Percentiles rank a stretch among this genome's conserved stretches.
Evolutionary conservation across 1,140 invertebrate genomes (phyloP).

Genomic region (Leptinotarsa undecemlineata): DNA sequence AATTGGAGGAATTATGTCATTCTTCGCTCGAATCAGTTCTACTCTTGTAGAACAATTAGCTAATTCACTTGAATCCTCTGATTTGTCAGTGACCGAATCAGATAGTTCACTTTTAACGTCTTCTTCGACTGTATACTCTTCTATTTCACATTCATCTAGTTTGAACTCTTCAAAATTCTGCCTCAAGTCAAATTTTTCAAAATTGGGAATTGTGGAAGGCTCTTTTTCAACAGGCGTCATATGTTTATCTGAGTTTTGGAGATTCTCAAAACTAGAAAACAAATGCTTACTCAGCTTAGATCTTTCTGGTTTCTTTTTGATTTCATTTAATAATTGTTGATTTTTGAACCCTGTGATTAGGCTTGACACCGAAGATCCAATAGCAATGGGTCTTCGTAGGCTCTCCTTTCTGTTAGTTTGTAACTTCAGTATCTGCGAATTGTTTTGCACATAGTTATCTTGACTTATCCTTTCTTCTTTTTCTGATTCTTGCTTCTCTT

Average conservation of each 20-base stretch:
- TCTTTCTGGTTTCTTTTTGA: slow-evolving; percentile 44
- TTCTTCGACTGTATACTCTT: slow-evolving; percentile 49
- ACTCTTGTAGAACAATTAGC: slow-evolving; percentile 34
- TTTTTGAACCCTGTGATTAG: slow-evolving; percentile 65
- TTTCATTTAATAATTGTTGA: slow-evolving; percentile 50
- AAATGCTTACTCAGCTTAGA: slow-evolving; percentile 38
- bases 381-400: slow-evolving; percentile 49
- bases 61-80: slow-evolving; percentile 6
- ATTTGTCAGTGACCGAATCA: slow-evolving; percentile 13
- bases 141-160: slow-evolving; percentile 74
- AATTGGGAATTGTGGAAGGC: slow-evolving; percentile 37
- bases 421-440: slow-evolving; percentile 50
- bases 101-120: slow-evolving; percentile 37
- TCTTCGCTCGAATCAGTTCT: slow-evolving; percentile 43
- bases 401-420: slow-evolving; percentile 32
- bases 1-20: slow-evolving; percentile 37
- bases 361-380: slow-evolving; percentile 64
- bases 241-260: slow-evolving; percentile 53
- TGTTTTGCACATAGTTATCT: slow-evolving; percentile 55
- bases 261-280: slow-evolving; percentile 53
- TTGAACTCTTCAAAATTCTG: slow-evolving; percentile 82
- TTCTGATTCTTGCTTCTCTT: slow-evolving; percentile 62
- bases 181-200: slow-evolving; percentile 66
- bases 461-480: slow-evolving; percentile 49
- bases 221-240: slow-evolving; percentile 43